These are phyloP conservation scores for Crocuta crocuta DNA, from an alignment of 2,113 vertebrate genomes.

Conservation along the genomic window DNA sequence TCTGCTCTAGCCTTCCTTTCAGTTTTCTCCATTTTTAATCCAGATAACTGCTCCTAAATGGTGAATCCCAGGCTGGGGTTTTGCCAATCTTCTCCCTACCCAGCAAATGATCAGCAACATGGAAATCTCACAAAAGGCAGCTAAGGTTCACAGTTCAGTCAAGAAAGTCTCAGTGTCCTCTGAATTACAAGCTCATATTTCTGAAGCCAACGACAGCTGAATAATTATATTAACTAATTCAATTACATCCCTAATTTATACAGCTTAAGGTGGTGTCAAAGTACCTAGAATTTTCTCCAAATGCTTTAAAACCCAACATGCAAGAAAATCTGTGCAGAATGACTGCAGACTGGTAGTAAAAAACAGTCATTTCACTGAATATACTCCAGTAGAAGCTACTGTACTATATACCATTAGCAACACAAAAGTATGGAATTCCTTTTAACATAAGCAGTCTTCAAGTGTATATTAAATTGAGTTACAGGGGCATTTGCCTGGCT, in stretches of 20 bases:
- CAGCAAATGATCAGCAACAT: slow-evolving; percentile 28
- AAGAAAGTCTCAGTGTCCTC: slow-evolving; percentile 34
- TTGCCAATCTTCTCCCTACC: background rate
- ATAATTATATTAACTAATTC: slow-evolving; percentile 38
- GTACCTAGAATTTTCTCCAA: slow-evolving; percentile 26
- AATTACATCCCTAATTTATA: slow-evolving; percentile 27
- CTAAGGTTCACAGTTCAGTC: background rate
- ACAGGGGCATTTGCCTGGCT: background rate
- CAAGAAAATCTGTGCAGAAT: background rate
- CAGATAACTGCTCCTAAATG: background rate
- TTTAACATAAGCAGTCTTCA: background rate
- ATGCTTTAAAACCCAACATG: slow-evolving; percentile 12
- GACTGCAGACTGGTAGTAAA: background rate
- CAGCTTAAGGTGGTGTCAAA: slow-evolving; percentile 1
- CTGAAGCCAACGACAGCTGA: background rate
- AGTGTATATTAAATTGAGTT: background rate
- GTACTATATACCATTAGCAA: background rate
- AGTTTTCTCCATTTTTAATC: slow-evolving; percentile 52
- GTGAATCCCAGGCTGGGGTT: background rate
- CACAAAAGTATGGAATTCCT: slow-evolving; percentile 21
- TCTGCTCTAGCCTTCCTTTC: background rate
- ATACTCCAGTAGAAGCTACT: background rate
- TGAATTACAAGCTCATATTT: slow-evolving; percentile 34
- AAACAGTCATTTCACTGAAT: background rate
- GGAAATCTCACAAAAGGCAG: slow-evolving; percentile 1